These are phyloP conservation scores for Dicentrarchus labrax DNA, from an alignment of 2,113 vertebrate species.

Conservation along the genomic window DNA sequence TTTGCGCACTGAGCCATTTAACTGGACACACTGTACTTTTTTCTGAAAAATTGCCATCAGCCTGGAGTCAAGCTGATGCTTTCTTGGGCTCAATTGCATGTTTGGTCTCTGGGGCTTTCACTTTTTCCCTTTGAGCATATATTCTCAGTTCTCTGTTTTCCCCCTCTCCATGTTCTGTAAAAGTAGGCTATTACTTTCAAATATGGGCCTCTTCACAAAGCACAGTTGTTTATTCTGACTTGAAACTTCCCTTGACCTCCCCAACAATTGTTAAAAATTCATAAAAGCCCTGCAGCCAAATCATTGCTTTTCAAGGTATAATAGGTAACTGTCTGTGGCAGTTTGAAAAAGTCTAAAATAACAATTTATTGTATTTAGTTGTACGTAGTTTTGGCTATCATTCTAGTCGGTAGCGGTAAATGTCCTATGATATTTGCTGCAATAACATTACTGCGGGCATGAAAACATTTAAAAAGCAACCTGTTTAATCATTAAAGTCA, in stretches of 20 bases:
- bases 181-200: slow-evolving; percentile 27
- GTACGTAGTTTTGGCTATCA: not conserved
- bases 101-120: slow-evolving; percentile 31
- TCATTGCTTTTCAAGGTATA: slow-evolving; percentile 14
- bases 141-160: slow-evolving; percentile 15
- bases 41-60: slow-evolving; percentile 43
- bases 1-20: slow-evolving; percentile 19
- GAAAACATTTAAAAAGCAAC: too few species aligned
- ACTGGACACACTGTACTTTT: slow-evolving; percentile 34
- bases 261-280: slow-evolving; percentile 23
- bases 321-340: not conserved
- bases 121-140: slow-evolving; percentile 23
- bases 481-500: too few species aligned
- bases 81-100: slow-evolving; percentile 46
- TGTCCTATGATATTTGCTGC: too few species aligned
- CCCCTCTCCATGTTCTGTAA: slow-evolving; percentile 12
- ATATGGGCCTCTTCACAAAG: slow-evolving; percentile 3
- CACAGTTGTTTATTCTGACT: slow-evolving; percentile 37
- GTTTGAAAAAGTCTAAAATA: not conserved
- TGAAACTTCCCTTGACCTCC: slow-evolving; percentile 30
- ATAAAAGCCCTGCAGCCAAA: slow-evolving; percentile 24
- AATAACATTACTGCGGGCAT: too few species aligned
- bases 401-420: not conserved
- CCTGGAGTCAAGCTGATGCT: slow-evolving; percentile 39
- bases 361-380: not conserved